Conservation (phyloP, 2,888 invertebrate genomes). For the Archaeoteleia sp. region DNA sequence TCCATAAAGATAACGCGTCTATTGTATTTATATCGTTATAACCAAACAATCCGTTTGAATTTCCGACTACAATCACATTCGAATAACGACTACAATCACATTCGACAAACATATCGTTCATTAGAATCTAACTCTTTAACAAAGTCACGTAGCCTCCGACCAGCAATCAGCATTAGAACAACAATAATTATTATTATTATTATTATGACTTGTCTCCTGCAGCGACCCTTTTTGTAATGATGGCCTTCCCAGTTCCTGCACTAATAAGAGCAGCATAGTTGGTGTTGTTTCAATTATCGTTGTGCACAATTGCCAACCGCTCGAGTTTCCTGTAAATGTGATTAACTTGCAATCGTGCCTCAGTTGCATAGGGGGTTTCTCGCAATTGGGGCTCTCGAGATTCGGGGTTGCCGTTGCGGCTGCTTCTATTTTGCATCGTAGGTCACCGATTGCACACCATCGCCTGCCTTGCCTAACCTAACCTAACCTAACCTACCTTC, state of each 20-base stretch:
- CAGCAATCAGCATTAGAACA: constrained; percentile 41
- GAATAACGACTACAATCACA: background rate
- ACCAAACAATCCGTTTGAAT: too few relatives aligned
- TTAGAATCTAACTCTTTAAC: constrained; percentile 11
- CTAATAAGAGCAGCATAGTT: constrained; percentile 47
- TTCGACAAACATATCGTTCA: background rate
- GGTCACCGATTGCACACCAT: constrained; percentile 27
- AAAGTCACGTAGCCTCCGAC: constrained; percentile 32
- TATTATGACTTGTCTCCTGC: constrained; percentile 34
- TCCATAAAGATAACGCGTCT: too few relatives aligned
- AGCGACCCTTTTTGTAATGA: constrained; percentile 23
- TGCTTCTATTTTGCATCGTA: constrained; percentile 41
- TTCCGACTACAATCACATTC: too few relatives aligned
- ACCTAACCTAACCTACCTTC: constrained; percentile 14
- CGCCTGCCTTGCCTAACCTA: too few relatives aligned
- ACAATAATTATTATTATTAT: constrained; percentile 28
- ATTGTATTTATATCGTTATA: too few relatives aligned
- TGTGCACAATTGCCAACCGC: constrained; percentile 58
- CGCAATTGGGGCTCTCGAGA: constrained; percentile 62
- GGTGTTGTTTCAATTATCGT: constrained; percentile 63
- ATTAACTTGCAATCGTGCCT: constrained; percentile 63
- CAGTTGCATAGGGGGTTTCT: constrained; percentile 55
- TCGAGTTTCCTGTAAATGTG: constrained; percentile 59
- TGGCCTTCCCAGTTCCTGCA: constrained; percentile 16
- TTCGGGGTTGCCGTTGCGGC: constrained; percentile 53